Conservation (phyloP, 2,888 invertebrate species). For the Sphecodes monilicornis region DNA sequence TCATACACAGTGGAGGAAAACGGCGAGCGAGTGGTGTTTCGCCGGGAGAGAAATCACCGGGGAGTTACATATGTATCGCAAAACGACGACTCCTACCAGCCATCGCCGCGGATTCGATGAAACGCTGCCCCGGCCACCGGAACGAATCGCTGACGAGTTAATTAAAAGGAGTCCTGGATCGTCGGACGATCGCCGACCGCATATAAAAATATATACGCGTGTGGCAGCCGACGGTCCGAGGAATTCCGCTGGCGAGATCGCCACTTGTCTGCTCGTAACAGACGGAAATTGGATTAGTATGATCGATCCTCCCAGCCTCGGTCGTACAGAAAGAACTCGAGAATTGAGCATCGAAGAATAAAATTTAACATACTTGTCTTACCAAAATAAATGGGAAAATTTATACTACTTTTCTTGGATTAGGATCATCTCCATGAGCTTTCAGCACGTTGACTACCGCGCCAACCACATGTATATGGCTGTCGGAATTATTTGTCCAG, state of each 20-base stretch:
- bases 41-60: background rate
- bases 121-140: background rate
- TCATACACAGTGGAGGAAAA: background rate
- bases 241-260: background rate
- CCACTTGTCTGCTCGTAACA: background rate
- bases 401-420: background rate
- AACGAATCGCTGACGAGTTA: constrained; percentile 29
- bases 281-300: background rate
- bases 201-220: constrained; percentile 9
- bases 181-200: background rate
- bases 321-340: background rate
- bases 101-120: constrained; percentile 14
- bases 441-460: background rate
- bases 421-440: no score
- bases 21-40: background rate
- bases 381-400: no score
- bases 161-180: constrained; percentile 35
- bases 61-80: background rate
- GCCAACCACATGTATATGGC: no score
- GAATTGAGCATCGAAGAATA: background rate
- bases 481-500: background rate
- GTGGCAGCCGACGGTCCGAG: background rate
- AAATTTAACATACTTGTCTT: background rate
- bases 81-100: constrained; percentile 18
- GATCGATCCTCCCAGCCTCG: background rate